Base-by-base conservation (phyloP, 2,113 vertebrate species). In the Podiceps cristatus region DNA sequence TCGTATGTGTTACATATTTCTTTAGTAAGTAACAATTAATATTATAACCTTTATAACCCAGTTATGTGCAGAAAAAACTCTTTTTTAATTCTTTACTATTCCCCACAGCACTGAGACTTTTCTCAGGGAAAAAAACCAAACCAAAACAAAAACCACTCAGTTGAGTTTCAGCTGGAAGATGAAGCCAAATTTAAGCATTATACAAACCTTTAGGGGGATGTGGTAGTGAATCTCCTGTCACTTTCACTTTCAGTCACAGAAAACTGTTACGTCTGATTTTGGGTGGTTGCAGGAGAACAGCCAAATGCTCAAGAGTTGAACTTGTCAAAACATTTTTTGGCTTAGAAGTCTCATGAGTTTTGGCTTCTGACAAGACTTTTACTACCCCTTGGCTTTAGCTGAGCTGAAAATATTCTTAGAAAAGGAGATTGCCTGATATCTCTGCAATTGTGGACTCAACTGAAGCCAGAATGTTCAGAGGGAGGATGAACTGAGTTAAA, bases 351-450 rank as follows among this genome's bases (percentile, higher is more conserved):
- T 82, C 62, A 68, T 0, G 2, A 78, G 9, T 66, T 69, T 66
- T 86, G 88, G n/a, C 58, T 96, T 94, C 84, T 76, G 66, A 58
- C 19, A 33, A 92, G 62, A 79, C 28, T 86, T 95, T 80, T 88
- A 40, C 55, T 86, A 68, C 17, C 19, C 58, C 8, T 85, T 68
- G 62, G 29, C 40, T 87, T 90, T 86, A 92, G 17, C 35, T 74
- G 62, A 82, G 58, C 53, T 66, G 28, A 76, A 96, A 95, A 94
- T 94, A 76, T 60, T 84, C 58, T 67, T 76, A 69, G 58, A 60
- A 75, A 58, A 94, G 45, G 28, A 87, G 29, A 55, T 52, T 1
- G 10, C 18, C 49, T n/a, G 50, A 45, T 68, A 73, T 31, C 24
- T 85, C 42, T 68, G 45, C 25, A 60, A 19, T 49, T 4, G 2